These are phyloP conservation scores for Cyclargus thomasi DNA, from an alignment of 1,140 invertebrate species.

Conservation along the genomic window DNA sequence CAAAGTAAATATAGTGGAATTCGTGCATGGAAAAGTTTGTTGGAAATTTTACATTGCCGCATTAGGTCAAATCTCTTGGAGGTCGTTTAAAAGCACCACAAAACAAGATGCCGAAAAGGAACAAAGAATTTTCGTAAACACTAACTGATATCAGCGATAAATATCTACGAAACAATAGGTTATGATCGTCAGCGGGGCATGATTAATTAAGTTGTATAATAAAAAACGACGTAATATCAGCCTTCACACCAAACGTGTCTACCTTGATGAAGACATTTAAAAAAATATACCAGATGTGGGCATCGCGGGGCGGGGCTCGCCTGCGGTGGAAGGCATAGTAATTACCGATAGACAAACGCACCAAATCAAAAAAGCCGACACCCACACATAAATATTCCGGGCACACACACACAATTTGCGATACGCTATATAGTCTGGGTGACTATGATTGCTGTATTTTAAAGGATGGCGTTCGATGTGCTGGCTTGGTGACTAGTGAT, in stretches of 20 bases:
- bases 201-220: slow-evolving; percentile 12
- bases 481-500: too few species aligned
- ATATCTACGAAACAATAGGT: slow-evolving; percentile 5
- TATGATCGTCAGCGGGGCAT: slow-evolving; percentile 5
- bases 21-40: too few species aligned
- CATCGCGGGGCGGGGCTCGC: slow-evolving; percentile 42
- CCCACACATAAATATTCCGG: slow-evolving; percentile 29
- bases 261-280: slow-evolving; percentile 45
- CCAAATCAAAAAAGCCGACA: slow-evolving; percentile 65
- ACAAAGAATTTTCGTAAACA: not conserved
- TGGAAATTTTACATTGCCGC: too few species aligned
- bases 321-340: slow-evolving; percentile 65
- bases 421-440: slow-evolving; percentile 11
- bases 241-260: slow-evolving; percentile 14
- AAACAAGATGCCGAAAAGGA: not conserved
- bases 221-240: slow-evolving; percentile 15
- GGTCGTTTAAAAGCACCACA: not conserved
- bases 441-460: not conserved
- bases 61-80: too few species aligned
- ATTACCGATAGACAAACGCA: slow-evolving; percentile 66
- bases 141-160: slow-evolving; percentile 8
- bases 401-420: slow-evolving; percentile 42
- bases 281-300: slow-evolving; percentile 37
- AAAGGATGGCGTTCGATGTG: not conserved
- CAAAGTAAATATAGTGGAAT: too few species aligned